Conservation (phyloP, 2,797 vertebrate species). For the Tamandua tetradactyla region DNA sequence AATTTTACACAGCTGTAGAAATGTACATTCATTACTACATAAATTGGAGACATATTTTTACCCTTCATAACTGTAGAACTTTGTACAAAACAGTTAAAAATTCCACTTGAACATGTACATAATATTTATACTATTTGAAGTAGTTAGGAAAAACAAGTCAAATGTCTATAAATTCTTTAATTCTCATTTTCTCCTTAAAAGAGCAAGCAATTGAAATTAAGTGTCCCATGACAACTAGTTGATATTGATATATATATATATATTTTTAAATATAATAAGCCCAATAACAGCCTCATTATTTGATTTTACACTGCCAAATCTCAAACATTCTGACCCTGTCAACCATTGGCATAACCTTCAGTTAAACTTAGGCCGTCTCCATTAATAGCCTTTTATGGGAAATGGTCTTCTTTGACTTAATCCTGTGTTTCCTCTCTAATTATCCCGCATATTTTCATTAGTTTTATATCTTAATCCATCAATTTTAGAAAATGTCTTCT, state of each 20-base stretch:
- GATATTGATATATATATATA: no score
- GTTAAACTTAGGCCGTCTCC: neutral
- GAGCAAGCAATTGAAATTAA: constrained; percentile 23
- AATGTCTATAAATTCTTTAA: constrained; percentile 36
- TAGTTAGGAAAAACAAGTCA: neutral
- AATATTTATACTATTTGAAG: constrained; percentile 34
- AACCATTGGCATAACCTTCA: no score
- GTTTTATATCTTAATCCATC: neutral
- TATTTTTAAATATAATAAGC: no score
- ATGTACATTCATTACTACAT: neutral
- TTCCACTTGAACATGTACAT: neutral
- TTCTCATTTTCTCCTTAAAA: neutral
- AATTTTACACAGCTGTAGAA: neutral
- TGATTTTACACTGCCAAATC: no score
- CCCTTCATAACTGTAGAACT: neutral
- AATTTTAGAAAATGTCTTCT: neutral
- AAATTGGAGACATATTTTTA: neutral
- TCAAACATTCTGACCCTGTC: no score
- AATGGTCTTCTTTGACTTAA: neutral
- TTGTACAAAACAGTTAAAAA: neutral
- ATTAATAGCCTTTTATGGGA: neutral
- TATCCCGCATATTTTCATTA: neutral
- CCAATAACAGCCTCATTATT: no score
- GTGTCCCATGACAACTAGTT: neutral
- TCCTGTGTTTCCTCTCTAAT: no score